Conservation (phyloP, 2,113 vertebrate species). For the Coturnix japonica region DNA sequence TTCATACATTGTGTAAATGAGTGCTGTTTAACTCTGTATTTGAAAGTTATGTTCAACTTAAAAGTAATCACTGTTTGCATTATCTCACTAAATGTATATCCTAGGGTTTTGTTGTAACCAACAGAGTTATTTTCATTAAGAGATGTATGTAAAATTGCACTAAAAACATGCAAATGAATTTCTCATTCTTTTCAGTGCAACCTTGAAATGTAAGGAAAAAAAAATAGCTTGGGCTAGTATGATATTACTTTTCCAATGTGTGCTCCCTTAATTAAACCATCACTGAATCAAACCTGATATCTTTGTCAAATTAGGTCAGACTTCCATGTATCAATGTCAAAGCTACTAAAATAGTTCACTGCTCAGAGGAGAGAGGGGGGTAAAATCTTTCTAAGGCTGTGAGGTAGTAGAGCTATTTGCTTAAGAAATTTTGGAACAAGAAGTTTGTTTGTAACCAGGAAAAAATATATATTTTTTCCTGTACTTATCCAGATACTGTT, state of each 20-base stretch:
- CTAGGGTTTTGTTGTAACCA: neutral
- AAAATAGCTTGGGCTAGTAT: neutral
- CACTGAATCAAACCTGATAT: slow-evolving; percentile 51
- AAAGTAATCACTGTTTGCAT: neutral
- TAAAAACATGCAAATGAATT: neutral
- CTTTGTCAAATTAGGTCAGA: slow-evolving; percentile 41
- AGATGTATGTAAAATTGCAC: neutral
- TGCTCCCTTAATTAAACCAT: slow-evolving; percentile 42
- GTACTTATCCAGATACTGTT: neutral
- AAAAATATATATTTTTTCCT: neutral
- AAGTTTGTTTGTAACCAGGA: neutral
- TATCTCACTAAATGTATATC: rapidly evolving
- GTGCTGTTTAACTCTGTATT: rapidly evolving
- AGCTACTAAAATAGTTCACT: slow-evolving; percentile 24
- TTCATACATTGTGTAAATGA: neutral
- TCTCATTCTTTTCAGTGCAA: neutral
- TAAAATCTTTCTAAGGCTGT: neutral
- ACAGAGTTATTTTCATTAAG: neutral
- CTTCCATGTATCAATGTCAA: slow-evolving; percentile 61
- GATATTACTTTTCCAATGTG: neutral
- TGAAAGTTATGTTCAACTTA: neutral
- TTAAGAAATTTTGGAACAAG: neutral
- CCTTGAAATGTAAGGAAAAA: neutral
- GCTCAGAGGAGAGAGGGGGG: neutral
- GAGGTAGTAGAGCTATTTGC: neutral